Evolutionary conservation across 1,140 invertebrate species (phyloP).

Genomic region (Latrodectus geometricus): DNA sequence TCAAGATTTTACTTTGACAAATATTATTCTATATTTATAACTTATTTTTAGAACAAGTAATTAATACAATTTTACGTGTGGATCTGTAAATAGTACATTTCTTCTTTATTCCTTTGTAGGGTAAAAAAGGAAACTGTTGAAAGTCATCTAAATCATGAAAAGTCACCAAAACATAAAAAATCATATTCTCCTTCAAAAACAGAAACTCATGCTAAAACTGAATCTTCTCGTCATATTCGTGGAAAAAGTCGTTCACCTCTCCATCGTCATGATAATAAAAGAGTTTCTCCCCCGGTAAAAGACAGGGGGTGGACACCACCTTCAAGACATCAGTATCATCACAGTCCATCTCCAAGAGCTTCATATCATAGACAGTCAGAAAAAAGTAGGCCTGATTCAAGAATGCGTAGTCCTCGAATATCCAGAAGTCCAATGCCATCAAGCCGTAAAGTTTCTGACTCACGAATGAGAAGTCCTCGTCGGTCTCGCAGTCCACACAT

Average conservation of each 20-base stretch:
- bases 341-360: conserved; percentile 49
- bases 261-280: conserved; percentile 16
- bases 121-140: conserved; percentile 15
- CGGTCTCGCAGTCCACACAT: neutral
- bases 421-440: conserved; percentile 5
- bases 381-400: neutral
- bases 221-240: neutral
- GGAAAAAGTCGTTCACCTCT: conserved; percentile 26
- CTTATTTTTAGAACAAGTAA: too few relatives aligned
- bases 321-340: conserved; percentile 3
- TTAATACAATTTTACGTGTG: too few relatives aligned
- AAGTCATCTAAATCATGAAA: neutral
- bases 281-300: neutral
- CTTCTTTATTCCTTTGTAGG: neutral
- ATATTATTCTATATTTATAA: too few relatives aligned
- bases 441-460: neutral
- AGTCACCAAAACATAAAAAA: conserved; percentile 25
- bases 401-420: conserved; percentile 2
- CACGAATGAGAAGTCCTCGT: neutral
- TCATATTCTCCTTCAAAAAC: conserved; percentile 21
- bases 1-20: too few relatives aligned
- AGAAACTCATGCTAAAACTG: neutral
- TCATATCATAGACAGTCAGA: conserved; percentile 19
- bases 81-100: too few relatives aligned
- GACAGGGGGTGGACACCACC: neutral